These are phyloP conservation scores for Siphamia tubifer DNA, from an alignment of 2,113 vertebrate genomes.

Conservation along the genomic window DNA sequence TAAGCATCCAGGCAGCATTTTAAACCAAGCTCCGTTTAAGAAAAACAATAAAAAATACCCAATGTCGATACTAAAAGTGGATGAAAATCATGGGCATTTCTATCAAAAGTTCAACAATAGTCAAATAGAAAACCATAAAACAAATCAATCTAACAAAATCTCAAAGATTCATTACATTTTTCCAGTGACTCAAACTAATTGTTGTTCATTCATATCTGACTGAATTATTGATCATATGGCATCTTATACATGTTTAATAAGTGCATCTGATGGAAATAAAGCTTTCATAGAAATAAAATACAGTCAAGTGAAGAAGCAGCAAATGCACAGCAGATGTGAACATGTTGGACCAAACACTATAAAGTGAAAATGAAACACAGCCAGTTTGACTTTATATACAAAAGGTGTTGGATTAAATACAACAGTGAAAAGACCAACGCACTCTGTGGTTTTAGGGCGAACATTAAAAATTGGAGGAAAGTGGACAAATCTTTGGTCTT, in stretches of 20 bases:
- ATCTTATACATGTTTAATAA: background rate
- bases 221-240: background rate
- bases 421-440: background rate
- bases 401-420: background rate
- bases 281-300: background rate
- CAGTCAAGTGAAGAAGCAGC: slow-evolving; percentile 2
- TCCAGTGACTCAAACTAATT: background rate
- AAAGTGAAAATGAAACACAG: background rate
- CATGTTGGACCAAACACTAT: background rate
- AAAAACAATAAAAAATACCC: slow-evolving; percentile 2
- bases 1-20: background rate
- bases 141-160: background rate
- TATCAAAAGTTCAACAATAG: slow-evolving; percentile 29
- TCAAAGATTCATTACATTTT: background rate
- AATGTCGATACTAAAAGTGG: background rate
- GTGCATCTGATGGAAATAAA: slow-evolving; percentile 11
- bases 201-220: background rate
- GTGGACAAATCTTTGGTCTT: no score
- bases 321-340: background rate
- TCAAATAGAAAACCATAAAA: slow-evolving; percentile 10
- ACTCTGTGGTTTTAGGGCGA: background rate
- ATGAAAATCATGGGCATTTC: background rate
- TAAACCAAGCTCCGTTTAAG: background rate
- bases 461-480: no score
- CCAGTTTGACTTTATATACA: background rate